A percentile compares a stretch with the other conserved stretches of the same genome.
These are phyloP conservation scores for Oophaga sylvatica DNA, from an alignment of 2,797 vertebrate genomes.

Conservation along the genomic window DNA sequence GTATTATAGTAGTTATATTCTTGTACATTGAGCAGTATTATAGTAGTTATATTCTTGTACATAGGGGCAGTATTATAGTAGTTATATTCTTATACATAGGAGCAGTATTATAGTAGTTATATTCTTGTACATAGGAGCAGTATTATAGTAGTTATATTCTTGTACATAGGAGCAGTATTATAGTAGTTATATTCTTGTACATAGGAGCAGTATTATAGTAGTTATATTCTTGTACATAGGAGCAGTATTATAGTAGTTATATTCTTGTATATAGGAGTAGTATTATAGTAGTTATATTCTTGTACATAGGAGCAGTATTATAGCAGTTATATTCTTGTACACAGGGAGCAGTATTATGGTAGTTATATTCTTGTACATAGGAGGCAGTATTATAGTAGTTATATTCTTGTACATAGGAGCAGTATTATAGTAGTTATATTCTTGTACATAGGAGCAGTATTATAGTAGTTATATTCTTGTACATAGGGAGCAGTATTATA, in stretches of 20 bases:
- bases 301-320: conserved; percentile 1
- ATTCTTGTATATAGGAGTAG: not conserved
- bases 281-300: conserved; percentile 9
- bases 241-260: not conserved
- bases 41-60: too few species aligned
- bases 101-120: conserved; percentile 11
- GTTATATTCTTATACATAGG: not conserved
- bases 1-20: too few species aligned
- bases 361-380: conserved; percentile 5
- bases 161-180: not conserved
- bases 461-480: too few species aligned
- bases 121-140: conserved; percentile 7
- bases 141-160: conserved; percentile 15
- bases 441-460: too few species aligned
- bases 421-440: too few species aligned
- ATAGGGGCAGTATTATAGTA: not conserved
- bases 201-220: not conserved
- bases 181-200: not conserved
- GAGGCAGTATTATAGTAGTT: not conserved
- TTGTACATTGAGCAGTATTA: too few species aligned
- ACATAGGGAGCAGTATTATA: too few species aligned
- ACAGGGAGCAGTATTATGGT: not conserved
- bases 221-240: not conserved
- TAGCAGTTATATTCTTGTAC: not conserved
- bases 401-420: too few species aligned